These are phyloP conservation scores for Phocoena phocoena DNA, from an alignment of 2,113 vertebrate species.

Conservation along the genomic window DNA sequence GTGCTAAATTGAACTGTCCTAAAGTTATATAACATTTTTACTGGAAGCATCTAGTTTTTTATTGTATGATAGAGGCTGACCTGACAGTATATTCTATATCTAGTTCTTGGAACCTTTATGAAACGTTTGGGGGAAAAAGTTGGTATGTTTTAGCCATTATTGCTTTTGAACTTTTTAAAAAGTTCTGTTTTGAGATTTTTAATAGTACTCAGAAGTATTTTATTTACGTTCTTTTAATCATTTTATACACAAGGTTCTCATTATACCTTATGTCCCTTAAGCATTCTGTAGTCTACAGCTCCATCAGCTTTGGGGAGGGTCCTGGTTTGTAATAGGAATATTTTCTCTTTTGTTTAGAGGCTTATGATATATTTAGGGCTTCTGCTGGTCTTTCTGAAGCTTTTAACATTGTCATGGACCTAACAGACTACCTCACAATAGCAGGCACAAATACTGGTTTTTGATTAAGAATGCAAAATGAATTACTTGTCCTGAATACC, in stretches of 20 bases:
- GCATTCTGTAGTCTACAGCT: background rate
- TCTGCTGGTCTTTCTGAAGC: background rate
- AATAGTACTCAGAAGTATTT: background rate
- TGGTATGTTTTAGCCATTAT: background rate
- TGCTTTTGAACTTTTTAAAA: background rate
- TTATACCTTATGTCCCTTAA: background rate
- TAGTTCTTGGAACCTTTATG: conserved; percentile 40
- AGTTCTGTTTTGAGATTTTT: conserved; percentile 19
- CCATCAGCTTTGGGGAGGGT: background rate
- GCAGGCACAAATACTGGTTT: background rate
- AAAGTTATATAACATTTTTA: conserved; percentile 18
- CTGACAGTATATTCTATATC: background rate
- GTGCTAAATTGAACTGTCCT: background rate
- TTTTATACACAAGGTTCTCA: background rate
- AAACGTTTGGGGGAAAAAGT: background rate
- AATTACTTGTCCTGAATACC: background rate
- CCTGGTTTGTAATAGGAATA: background rate
- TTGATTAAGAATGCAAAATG: background rate
- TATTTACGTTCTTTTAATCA: background rate
- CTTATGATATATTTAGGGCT: background rate
- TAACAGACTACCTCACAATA: background rate
- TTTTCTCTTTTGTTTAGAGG: background rate
- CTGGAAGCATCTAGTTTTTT: conserved; percentile 21
- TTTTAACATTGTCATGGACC: background rate
- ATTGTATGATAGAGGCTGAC: background rate